A percentile compares a stretch with the other conserved stretches of the same genome.
Conservation (phyloP, 2,888 invertebrate genomes). For the Brachynemurus nebulosus region DNA sequence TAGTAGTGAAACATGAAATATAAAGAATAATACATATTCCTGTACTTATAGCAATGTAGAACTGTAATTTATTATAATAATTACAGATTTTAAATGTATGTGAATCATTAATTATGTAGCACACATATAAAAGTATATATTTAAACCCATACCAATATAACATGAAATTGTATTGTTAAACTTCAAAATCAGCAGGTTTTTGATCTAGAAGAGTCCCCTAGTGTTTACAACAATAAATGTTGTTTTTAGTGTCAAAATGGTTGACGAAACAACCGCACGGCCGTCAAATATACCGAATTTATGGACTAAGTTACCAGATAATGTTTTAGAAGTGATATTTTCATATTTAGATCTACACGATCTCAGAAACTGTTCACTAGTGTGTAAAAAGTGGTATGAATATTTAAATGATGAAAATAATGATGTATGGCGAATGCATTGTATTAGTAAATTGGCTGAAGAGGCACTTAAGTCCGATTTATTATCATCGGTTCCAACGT, state of each 20-base stretch:
- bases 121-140: too few species aligned
- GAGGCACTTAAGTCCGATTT: conserved; percentile 83
- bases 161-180: too few species aligned
- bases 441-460: conserved; percentile 72
- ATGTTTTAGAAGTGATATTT: conserved; percentile 80
- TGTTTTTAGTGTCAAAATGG: conserved; percentile 10
- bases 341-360: conserved; percentile 80
- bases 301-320: conserved; percentile 42
- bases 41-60: too few species aligned
- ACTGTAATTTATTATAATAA: too few species aligned
- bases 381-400: conserved; percentile 87
- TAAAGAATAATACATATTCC: too few species aligned
- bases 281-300: conserved; percentile 9
- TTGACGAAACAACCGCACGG: conserved; percentile 10
- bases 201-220: background rate
- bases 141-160: too few species aligned
- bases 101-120: too few species aligned
- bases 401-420: conserved; percentile 86
- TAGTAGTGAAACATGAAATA: too few species aligned
- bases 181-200: background rate
- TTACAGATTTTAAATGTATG: too few species aligned
- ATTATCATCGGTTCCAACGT: conserved; percentile 73
- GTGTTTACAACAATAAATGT: background rate
- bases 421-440: conserved; percentile 89
- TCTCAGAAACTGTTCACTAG: conserved; percentile 75